Percentiles rank a stretch among this genome's conserved stretches.
These are phyloP conservation scores for Ennomos fuscantarius DNA, from an alignment of 2,888 invertebrate genomes.

Conservation along the genomic window DNA sequence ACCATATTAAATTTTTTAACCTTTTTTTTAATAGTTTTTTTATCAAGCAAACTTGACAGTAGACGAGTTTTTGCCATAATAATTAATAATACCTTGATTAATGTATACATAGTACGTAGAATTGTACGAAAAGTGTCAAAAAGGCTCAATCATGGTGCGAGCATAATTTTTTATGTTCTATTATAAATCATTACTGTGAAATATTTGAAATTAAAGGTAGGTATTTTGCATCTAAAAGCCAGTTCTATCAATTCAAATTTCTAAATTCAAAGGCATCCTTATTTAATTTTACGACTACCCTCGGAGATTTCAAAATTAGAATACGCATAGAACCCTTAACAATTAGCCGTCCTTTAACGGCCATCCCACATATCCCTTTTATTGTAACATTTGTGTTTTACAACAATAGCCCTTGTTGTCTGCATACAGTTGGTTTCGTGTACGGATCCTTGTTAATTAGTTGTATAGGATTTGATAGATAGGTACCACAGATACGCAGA, in stretches of 20 bases:
- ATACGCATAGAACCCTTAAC: slow-evolving; percentile 24
- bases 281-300: slow-evolving; percentile 25
- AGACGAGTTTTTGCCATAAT: too few relatives aligned
- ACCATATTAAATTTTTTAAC: too few relatives aligned
- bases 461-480: slow-evolving; percentile 43
- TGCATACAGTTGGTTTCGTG: slow-evolving; percentile 21
- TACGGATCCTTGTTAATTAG: slow-evolving; percentile 36
- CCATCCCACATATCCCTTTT: slow-evolving; percentile 25
- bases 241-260: slow-evolving; percentile 12
- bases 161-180: too few relatives aligned
- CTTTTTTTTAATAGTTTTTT: too few relatives aligned
- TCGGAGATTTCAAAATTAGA: slow-evolving; percentile 25
- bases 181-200: too few relatives aligned
- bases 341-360: slow-evolving; percentile 30
- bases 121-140: too few relatives aligned
- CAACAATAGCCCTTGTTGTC: slow-evolving; percentile 32
- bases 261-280: slow-evolving; percentile 3
- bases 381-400: slow-evolving; percentile 37
- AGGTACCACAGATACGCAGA: slow-evolving; percentile 8
- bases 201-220: not conserved
- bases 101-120: too few relatives aligned
- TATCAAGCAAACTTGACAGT: too few relatives aligned
- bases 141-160: too few relatives aligned
- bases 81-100: too few relatives aligned
- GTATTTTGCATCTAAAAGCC: not conserved